Percentiles rank a stretch among this genome's conserved stretches.
phyloP scores from a whole-genome alignment of 2,113 vertebrate genomes.

The Tonatia bakeri region DNA sequence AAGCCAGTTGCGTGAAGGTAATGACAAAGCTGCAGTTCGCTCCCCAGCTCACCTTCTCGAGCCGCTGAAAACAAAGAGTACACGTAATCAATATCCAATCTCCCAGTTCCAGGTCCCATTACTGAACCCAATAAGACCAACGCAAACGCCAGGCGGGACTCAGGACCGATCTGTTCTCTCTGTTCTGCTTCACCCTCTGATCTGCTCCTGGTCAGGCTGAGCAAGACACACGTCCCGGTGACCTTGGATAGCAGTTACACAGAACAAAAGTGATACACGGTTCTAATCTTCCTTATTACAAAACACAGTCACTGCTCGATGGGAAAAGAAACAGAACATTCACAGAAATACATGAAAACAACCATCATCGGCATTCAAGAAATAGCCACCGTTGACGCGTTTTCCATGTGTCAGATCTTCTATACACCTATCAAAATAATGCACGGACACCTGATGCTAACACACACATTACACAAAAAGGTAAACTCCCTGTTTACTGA shows the following conservation, averaged over 20 bases:
- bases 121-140: not conserved
- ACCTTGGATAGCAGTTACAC: not conserved
- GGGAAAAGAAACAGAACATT: not conserved
- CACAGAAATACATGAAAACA: not conserved
- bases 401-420: not conserved
- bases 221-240: too few species aligned
- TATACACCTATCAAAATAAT: not conserved
- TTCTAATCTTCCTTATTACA: not conserved
- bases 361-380: not conserved
- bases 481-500: not conserved
- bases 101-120: not conserved
- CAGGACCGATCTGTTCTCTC: not conserved
- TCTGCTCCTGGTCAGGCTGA: not conserved
- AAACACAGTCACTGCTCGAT: not conserved
- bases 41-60: not conserved
- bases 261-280: not conserved
- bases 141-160: rapidly evolving
- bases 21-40: rapidly evolving
- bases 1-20: rapidly evolving
- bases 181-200: not conserved
- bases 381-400: not conserved
- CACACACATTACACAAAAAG: not conserved
- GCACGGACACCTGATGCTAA: not conserved
- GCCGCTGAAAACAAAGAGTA: not conserved
- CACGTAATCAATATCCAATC: not conserved